These are phyloP conservation scores for Dromius quadrimaculatus DNA, from an alignment of 2,888 invertebrate species.

Conservation along the genomic window DNA sequence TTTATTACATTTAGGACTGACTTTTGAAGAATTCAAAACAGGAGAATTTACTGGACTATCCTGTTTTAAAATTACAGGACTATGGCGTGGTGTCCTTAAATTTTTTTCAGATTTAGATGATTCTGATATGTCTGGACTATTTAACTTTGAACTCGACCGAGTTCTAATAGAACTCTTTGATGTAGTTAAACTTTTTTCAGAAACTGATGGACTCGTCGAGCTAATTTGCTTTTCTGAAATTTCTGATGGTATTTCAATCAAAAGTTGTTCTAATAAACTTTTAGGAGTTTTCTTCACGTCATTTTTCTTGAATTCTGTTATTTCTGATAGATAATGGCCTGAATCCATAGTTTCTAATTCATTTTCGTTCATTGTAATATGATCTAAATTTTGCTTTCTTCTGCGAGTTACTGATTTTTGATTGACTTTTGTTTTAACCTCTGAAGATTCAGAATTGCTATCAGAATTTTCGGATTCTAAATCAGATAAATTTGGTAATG, in stretches of 20 bases:
- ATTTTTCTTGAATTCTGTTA: conserved; percentile 53
- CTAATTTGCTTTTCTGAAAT: conserved; percentile 65
- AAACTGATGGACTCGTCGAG: conserved; percentile 65
- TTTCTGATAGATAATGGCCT: conserved; percentile 54
- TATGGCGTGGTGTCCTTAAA: conserved; percentile 67
- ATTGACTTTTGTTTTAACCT: conserved; percentile 42
- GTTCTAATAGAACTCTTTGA: conserved; percentile 72
- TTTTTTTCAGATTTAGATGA: conserved; percentile 62
- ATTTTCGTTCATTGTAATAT: conserved; percentile 34
- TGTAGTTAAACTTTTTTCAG: conserved; percentile 65
- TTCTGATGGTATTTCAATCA: conserved; percentile 84
- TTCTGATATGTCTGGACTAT: conserved; percentile 70
- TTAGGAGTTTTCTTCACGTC: conserved; percentile 64
- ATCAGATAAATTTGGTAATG: conserved; percentile 54
- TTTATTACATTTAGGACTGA: conserved; percentile 62
- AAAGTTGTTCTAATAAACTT: conserved; percentile 80
- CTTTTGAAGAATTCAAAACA: conserved; percentile 62
- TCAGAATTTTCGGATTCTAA: conserved; percentile 52
- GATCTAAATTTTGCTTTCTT: conserved; percentile 52
- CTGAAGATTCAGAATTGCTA: conserved; percentile 50
- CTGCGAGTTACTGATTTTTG: conserved; percentile 46
- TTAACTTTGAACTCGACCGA: conserved; percentile 76
- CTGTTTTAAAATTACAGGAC: conserved; percentile 63
- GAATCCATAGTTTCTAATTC: conserved; percentile 53
- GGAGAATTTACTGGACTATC: conserved; percentile 66